These are phyloP conservation scores for Trogon surrucura DNA, from an alignment of 2,113 vertebrate genomes.

Conservation along the genomic window DNA sequence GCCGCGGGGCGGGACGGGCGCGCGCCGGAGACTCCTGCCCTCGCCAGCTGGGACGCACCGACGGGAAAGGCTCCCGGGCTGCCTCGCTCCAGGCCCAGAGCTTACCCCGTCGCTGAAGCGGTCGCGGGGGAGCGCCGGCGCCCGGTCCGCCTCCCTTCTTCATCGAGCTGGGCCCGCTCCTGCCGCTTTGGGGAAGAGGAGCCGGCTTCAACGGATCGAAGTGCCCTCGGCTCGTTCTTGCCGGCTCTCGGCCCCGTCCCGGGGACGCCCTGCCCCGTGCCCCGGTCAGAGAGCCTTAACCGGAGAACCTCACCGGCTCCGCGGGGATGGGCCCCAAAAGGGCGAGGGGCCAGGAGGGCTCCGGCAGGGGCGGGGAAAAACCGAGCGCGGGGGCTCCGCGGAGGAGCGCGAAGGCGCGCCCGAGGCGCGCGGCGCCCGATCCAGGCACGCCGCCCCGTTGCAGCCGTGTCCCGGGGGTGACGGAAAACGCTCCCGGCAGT, in stretches of 20 bases:
- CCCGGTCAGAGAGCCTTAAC: background rate
- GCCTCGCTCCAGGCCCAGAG: background rate
- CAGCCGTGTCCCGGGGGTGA: no score
- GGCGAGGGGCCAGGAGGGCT: background rate
- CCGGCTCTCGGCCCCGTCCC: background rate
- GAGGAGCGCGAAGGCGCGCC: background rate
- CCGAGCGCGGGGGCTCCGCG: no score
- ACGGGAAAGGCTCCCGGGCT: background rate
- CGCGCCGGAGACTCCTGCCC: no score
- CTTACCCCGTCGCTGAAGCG: background rate
- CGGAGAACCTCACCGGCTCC: background rate
- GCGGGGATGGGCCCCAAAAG: no score
- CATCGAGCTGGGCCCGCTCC: background rate
- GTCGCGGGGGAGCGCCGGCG: background rate
- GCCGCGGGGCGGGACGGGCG: background rate
- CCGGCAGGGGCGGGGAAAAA: no score
- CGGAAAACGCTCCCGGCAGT: background rate
- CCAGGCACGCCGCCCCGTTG: no score
- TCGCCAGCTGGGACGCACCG: background rate
- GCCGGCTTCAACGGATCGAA: background rate
- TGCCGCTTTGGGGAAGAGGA: slow-evolving; percentile 1
- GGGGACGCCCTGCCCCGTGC: background rate
- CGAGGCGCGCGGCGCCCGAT: background rate
- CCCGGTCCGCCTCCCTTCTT: background rate
- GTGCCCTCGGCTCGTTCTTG: background rate